Conservation (phyloP, 2,797 vertebrate species). For the Mareca strepera region DNA sequence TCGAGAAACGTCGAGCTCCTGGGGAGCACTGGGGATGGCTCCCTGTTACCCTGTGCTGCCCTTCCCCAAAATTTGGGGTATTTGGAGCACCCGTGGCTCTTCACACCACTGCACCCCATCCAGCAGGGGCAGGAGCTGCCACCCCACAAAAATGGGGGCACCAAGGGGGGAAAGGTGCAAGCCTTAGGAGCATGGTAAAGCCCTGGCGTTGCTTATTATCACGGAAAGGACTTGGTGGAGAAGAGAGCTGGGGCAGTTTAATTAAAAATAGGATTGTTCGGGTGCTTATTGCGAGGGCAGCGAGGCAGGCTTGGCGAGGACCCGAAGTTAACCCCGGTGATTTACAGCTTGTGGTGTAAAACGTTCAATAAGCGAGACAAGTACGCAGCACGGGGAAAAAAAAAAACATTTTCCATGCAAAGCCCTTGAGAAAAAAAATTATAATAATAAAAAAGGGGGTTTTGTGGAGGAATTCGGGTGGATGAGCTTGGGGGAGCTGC, state of each 20-base stretch:
- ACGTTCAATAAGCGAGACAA: not conserved
- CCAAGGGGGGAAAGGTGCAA: accelerated
- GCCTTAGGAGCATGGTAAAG: accelerated
- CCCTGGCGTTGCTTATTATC: not conserved
- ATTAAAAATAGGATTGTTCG: not conserved
- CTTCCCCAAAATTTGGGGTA: not conserved
- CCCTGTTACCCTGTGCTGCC: no score
- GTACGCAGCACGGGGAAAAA: not conserved
- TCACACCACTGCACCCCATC: accelerated
- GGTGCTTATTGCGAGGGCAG: not conserved
- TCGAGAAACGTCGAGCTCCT: not conserved
- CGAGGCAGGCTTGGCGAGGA: not conserved
- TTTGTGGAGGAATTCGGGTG: accelerated
- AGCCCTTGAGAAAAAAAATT: not conserved
- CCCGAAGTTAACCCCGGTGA: not conserved
- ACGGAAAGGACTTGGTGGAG: not conserved
- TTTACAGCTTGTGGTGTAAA: not conserved
- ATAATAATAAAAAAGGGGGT: not conserved
- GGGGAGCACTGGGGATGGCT: accelerated
- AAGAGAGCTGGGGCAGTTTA: not conserved
- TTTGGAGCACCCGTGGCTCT: not conserved
- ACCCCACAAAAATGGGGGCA: not conserved
- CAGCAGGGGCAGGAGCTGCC: no score
- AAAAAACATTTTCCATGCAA: accelerated
- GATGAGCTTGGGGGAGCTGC: not conserved